Conservation (phyloP, 2,888 invertebrate genomes). For the Conomelus anceps region DNA sequence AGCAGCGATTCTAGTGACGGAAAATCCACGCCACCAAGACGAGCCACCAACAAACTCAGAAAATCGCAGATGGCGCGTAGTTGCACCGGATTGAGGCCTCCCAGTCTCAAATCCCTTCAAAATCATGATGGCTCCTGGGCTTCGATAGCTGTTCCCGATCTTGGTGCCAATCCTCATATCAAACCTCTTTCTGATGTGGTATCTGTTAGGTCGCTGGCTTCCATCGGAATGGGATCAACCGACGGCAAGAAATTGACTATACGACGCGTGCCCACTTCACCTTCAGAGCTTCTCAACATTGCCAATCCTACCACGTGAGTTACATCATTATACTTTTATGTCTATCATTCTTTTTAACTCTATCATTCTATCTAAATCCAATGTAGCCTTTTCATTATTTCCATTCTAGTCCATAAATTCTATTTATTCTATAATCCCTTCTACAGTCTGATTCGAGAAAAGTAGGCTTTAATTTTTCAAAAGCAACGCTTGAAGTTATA, state of each 20-base stretch:
- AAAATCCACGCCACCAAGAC: conserved; percentile 26
- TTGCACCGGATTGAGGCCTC: conserved; percentile 9
- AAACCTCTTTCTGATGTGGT: conserved; percentile 55
- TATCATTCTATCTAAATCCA: neutral
- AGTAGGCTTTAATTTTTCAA: too few species aligned
- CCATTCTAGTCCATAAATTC: too few species aligned
- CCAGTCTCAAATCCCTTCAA: conserved; percentile 28
- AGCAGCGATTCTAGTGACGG: conserved; percentile 31
- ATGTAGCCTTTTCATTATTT: too few species aligned
- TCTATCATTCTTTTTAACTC: neutral
- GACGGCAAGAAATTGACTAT: conserved; percentile 82
- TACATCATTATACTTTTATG: neutral
- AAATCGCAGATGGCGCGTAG: conserved; percentile 10
- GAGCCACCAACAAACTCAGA: conserved; percentile 15
- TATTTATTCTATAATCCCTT: too few species aligned
- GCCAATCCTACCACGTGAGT: conserved; percentile 64
- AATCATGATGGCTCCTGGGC: conserved; percentile 23
- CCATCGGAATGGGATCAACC: conserved; percentile 82
- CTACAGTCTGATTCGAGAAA: too few species aligned
- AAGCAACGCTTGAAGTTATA: too few species aligned
- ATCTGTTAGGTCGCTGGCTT: conserved; percentile 71
- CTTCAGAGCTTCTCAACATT: conserved; percentile 77
- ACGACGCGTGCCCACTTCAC: conserved; percentile 74
- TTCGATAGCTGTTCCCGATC: conserved; percentile 18
- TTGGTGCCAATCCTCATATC: neutral